Evolutionary conservation across 2,113 vertebrate species (phyloP).

Genomic region (Taurulus bubalis): DNA sequence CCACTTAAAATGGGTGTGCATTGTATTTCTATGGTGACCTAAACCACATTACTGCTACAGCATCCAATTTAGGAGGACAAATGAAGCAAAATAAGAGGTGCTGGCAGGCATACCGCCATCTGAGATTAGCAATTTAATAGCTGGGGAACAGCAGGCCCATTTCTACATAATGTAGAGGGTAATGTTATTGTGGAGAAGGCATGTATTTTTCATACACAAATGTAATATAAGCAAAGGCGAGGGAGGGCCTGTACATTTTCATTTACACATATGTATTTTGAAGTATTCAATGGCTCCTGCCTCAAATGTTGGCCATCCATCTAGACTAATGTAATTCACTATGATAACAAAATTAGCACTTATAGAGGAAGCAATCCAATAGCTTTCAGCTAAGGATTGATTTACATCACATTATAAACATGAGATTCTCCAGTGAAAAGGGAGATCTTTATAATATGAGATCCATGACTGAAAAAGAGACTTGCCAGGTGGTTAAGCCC

Average conservation of each 20-base stretch:
- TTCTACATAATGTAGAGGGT: conserved; percentile 67
- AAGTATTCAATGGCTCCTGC: conserved; percentile 57
- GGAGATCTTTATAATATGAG: conserved; percentile 54
- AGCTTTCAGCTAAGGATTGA: conserved; percentile 47
- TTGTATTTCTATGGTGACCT: conserved; percentile 44
- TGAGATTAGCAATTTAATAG: conserved; percentile 61
- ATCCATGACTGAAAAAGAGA: conserved; percentile 11
- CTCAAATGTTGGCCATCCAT: conserved; percentile 48
- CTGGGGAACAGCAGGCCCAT: conserved; percentile 32
- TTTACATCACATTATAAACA: conserved; percentile 54
- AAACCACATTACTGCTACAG: conserved; percentile 50
- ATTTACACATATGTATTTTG: conserved; percentile 63
- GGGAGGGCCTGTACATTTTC: conserved; percentile 39
- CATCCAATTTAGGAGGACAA: conserved; percentile 62
- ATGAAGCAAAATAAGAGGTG: conserved; percentile 63
- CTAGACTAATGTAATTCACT: conserved; percentile 38
- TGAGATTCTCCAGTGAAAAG: conserved; percentile 27
- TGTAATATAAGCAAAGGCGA: conserved; percentile 37
- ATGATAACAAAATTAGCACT: conserved; percentile 56
- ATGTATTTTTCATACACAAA: conserved; percentile 61
- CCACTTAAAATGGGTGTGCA: conserved; percentile 42
- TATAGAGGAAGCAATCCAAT: conserved; percentile 39
- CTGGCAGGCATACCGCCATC: conserved; percentile 39
- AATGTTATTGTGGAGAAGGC: conserved; percentile 62
- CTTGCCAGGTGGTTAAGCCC: conserved; percentile 34